Evolutionary conservation across 2,888 invertebrate genomes (phyloP).

Genomic region (Osmoderma eremita): DNA sequence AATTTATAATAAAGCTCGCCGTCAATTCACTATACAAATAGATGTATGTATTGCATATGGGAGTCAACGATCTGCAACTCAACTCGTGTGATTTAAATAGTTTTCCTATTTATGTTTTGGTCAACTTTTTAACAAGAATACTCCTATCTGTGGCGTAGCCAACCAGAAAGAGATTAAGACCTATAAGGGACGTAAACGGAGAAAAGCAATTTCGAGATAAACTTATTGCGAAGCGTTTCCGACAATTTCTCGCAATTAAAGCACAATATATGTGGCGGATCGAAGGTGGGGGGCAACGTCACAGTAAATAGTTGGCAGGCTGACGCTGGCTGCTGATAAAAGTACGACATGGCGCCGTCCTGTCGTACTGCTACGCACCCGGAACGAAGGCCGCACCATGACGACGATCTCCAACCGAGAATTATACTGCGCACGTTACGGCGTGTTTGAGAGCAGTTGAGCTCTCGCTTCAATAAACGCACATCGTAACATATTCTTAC

Average conservation of each 20-base stretch:
- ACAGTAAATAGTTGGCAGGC: conserved; percentile 21
- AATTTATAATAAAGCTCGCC: too few relatives aligned
- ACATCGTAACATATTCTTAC: neutral
- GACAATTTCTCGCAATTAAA: conserved; percentile 37
- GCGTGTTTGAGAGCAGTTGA: too few relatives aligned
- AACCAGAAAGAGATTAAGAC: too few relatives aligned
- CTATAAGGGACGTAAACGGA: conserved; percentile 18
- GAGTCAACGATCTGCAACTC: too few relatives aligned
- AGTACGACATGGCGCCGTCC: neutral
- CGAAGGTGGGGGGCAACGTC: neutral
- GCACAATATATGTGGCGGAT: conserved; percentile 17
- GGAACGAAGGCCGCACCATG: neutral
- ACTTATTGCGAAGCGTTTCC: conserved; percentile 30
- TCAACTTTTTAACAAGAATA: too few relatives aligned
- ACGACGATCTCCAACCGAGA: conserved; percentile 1
- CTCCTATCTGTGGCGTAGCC: too few relatives aligned
- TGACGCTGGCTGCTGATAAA: neutral
- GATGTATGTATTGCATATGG: too few relatives aligned
- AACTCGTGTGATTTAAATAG: too few relatives aligned
- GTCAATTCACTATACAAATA: too few relatives aligned
- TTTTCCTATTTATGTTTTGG: too few relatives aligned
- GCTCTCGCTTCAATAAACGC: too few relatives aligned
- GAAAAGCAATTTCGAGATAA: conserved; percentile 38
- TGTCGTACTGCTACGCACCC: neutral
- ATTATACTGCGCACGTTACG: too few relatives aligned